These are phyloP conservation scores for Cottus gobio DNA, from an alignment of 2,113 vertebrate genomes.

Conservation along the genomic window DNA sequence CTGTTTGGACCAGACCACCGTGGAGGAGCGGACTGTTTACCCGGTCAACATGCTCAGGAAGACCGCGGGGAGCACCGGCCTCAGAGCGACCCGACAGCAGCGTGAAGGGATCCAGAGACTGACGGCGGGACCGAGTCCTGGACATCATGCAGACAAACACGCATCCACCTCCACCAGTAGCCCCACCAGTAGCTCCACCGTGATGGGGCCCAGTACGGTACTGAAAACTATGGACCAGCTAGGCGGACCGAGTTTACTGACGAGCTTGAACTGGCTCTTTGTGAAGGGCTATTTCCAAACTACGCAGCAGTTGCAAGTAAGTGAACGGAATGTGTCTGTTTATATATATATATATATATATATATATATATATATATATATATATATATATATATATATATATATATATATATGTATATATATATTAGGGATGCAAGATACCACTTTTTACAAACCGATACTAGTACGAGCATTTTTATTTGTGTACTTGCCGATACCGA, in stretches of 20 bases:
- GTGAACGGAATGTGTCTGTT: too few species aligned
- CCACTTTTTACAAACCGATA: too few species aligned
- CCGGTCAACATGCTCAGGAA: not conserved
- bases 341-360: too few species aligned
- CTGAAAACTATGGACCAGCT: conserved; percentile 77
- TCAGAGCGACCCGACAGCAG: conserved; percentile 6
- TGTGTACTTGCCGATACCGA: too few species aligned
- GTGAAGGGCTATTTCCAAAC: conserved; percentile 78
- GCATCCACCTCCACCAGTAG: not conserved
- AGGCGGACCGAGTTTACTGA: conserved; percentile 73
- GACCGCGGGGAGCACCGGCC: not conserved
- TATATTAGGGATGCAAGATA: too few species aligned
- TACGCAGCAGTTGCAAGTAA: conserved; percentile 82
- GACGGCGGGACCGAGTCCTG: not conserved
- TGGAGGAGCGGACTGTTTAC: not conserved
- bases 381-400: too few species aligned
- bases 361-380: too few species aligned
- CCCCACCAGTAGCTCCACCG: not conserved
- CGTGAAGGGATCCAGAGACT: not conserved
- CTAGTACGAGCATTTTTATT: too few species aligned
- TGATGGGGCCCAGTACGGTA: conserved; percentile 11
- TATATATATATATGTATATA: too few species aligned
- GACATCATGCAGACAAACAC: not conserved
- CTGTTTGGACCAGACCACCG: not conserved
- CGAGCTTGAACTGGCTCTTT: conserved; percentile 79